Base-by-base conservation (phyloP, 1,140 invertebrate genomes). In the Tyrophagus putrescentiae region DNA sequence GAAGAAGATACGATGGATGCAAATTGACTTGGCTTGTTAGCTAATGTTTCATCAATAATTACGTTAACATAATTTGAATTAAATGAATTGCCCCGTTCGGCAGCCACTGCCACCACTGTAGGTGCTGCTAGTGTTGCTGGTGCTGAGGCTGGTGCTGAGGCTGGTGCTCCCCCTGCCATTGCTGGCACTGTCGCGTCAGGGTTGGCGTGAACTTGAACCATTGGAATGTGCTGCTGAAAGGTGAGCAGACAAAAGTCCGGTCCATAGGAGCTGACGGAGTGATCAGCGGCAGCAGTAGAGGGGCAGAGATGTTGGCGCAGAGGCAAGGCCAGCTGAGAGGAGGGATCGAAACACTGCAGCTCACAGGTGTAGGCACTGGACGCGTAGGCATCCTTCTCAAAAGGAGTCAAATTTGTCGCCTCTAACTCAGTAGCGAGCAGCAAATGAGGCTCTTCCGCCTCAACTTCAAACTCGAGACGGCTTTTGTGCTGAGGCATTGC, bases 21-120 rank as follows among this genome's bases (percentile, higher is more conserved):
- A 31, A 54, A 3, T 54, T 3, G 13, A 18, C 21, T 48, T 48
- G 45, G 7, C 45, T 48, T 48, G 45, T 48, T 48, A 48, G 45
- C 45, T 48, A 48, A 48, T 48, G 45, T 48, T 48, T 48, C 45
- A 48, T 48, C 45, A 48, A 48, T 48, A 48, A 48, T 48, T 48
- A 48, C 45, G 45, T 48, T 48, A 7, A 48, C 45, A 48, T 48
- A 48, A 48, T 48, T 48, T 25, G 45, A 7, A 18, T 48, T 48
- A 48, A 48, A 48, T 48, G 45, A 48, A 48, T 48, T 48, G 45
- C 7, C 45, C 7, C 7, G 45, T 29, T 48, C 45, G 45, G 18
- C 21, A n/a, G 36, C 36, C 36, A 39, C 13, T 39, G 36, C 21
- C 21, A 39, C 21, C 21, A 13, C 21, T 39, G 21, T 42, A 23